Evolutionary conservation across 2,797 vertebrate species (phyloP), one percentile per base, ranked within the genome.

Genomic region (Malacoraja senta): DNA sequence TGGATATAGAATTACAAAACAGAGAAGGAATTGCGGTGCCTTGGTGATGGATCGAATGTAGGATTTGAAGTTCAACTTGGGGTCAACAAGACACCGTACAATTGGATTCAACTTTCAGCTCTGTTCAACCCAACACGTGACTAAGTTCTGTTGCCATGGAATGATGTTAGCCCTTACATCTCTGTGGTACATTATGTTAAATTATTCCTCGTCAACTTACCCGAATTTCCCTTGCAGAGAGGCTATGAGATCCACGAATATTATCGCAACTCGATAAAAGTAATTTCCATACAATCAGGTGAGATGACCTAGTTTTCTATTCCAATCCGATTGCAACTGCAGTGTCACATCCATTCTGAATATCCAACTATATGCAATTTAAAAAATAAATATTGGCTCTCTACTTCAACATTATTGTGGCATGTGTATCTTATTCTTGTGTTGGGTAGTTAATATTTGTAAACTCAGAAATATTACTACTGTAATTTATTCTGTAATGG

Each of bases 31-130:
- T 32, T 88, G 15, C 21, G 61, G 61, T 68, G 84, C 21, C 63
- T 68, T 88, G 84, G 8, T 88, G 84, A 88, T 88, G 61, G n/a
- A 68, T 88, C 65, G 61, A n/a, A 68, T 35, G 29, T 68, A 32
- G 61, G 84, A 63, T 68, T 88, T 88, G 84, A 88, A 88, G 63
- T 88, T 88, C 61, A 88, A 32, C 17, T 88, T 19, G 63, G 17
- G 84, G 84, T 88, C 61, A 88, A 88, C n/a, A 24, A n/a, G 63
- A 35, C 21, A 35, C 63, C 26, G 9, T 29, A 84, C 81, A 61
- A 84, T 81, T 84, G 81, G 81, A n/a, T 61, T 61, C 26, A 29
- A 83, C 80, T 10, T 83, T 29, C 44, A 83, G 44, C 80, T 83
- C 21, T 1, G 53, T 83, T 83, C n/a, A 32, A 35, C n/a, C 68